Evolutionary conservation across 2,888 invertebrate genomes (phyloP).

Genomic region (Druceiella hillmani): DNA sequence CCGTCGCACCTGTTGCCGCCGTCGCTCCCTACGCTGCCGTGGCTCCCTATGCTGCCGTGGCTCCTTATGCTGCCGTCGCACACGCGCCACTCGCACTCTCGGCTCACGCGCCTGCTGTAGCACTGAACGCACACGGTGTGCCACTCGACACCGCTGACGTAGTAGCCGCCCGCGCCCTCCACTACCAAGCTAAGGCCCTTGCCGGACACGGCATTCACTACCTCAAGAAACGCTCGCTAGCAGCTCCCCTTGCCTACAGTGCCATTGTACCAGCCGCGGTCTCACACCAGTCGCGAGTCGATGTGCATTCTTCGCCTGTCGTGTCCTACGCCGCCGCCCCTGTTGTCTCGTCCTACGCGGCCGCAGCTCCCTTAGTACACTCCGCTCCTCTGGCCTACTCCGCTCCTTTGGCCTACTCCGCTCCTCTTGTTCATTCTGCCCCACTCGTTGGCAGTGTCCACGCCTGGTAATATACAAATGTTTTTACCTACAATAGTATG

Average conservation of each 20-base stretch:
- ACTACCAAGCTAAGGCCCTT: slow-evolving; percentile 46
- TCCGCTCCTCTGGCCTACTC: neutral
- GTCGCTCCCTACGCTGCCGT: slow-evolving; percentile 24
- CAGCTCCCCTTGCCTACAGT: no score
- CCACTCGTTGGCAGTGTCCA: slow-evolving; percentile 26
- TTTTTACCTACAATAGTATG: no score
- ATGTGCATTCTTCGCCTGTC: slow-evolving; percentile 29
- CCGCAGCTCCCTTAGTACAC: slow-evolving; percentile 25
- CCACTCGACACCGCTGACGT: slow-evolving; percentile 49
- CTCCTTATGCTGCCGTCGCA: slow-evolving; percentile 29
- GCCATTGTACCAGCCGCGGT: slow-evolving; percentile 32
- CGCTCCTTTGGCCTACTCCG: slow-evolving; percentile 12
- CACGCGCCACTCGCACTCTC: slow-evolving; percentile 39
- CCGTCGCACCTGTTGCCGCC: slow-evolving; percentile 27
- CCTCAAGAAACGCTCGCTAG: slow-evolving; percentile 33
- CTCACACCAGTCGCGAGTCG: slow-evolving; percentile 34
- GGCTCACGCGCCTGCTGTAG: slow-evolving; percentile 40
- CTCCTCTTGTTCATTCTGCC: slow-evolving; percentile 14
- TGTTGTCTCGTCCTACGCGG: slow-evolving; percentile 15
- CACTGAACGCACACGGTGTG: slow-evolving; percentile 45
- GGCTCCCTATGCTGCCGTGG: slow-evolving; percentile 20
- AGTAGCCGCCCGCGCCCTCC: slow-evolving; percentile 43
- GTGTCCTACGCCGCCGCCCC: neutral
- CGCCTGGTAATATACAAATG: slow-evolving; percentile 33
- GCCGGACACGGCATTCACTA: slow-evolving; percentile 39